Evolutionary conservation across 2,113 vertebrate genomes (phyloP), one percentile per base, ranked within the genome.

Genomic region (Jacana jacana): DNA sequence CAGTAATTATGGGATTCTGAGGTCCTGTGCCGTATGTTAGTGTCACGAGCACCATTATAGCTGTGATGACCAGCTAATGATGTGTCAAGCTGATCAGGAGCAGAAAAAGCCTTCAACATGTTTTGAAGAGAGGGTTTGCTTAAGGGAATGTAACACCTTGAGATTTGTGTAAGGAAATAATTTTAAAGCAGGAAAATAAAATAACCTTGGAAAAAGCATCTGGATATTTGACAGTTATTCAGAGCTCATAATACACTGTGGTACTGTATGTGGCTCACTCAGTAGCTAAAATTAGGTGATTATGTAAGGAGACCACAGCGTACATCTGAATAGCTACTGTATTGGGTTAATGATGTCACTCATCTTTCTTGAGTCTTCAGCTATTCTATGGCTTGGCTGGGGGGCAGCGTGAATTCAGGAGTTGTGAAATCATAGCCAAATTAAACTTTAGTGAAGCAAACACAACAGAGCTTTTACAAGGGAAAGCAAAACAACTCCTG

Each of bases 301-400:
- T 95, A 96, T 94, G 96, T 98, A 96, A 97, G 95, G 96, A 94
- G 93, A 93, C 96, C 91, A 82, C 89, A 78, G 96, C 25, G 69
- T 92, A 95, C 48, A 42, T 96, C 97, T 97, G 97, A 97, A 96
- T 90, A 96, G 95, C 65, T 68, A 97, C 98, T 98, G 97, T 95
- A 91, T 95, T 97, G 96, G 96, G 97, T 97, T 98, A 96, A 96
- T 98, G 98, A 98, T 98, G 98, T 99, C 98, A 98, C 91, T 93
- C 52, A 54, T 93, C 81, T 96, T 96, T 82, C 96, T 73, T 97
- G 97, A 95, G 91, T 91, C 69, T 95, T 96, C 58, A 96, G 94
- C 97, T 97, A 93, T 97, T 97, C 86, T 87, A 89, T 92, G 91
- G 96, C 89, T 96, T 97, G 95, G 95, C 89, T 22, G 2, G 35